These are phyloP conservation scores for Onychomys arenicola DNA, from an alignment of 2,797 vertebrate genomes.

Conservation along the genomic window DNA sequence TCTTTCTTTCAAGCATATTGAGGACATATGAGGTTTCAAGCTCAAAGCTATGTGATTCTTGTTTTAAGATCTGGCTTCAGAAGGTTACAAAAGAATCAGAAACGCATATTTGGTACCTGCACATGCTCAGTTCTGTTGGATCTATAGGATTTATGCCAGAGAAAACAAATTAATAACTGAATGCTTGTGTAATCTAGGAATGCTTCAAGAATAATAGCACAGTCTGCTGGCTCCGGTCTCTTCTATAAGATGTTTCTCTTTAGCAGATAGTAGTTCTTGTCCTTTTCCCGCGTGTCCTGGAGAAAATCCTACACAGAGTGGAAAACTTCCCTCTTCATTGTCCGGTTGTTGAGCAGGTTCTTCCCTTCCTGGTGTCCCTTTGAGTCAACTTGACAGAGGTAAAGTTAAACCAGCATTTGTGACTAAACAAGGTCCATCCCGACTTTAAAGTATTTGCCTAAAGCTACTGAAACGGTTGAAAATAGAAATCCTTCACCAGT, in stretches of 20 bases:
- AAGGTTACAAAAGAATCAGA: constrained; percentile 57
- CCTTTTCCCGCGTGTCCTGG: background rate
- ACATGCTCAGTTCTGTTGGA: constrained; percentile 37
- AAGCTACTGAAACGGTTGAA: constrained; percentile 3
- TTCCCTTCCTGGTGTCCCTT: background rate
- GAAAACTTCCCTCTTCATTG: background rate
- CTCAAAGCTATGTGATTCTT: background rate
- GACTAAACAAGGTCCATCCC: background rate
- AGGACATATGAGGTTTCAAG: constrained; percentile 5
- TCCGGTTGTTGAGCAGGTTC: background rate
- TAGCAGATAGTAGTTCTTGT: background rate
- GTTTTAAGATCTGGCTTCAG: constrained; percentile 51
- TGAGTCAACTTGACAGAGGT: background rate
- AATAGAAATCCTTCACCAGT: constrained; percentile 5
- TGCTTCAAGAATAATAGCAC: background rate
- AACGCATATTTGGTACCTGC: constrained; percentile 1
- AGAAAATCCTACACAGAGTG: background rate
- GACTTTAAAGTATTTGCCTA: background rate
- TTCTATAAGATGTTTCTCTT: background rate
- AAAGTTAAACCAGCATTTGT: background rate
- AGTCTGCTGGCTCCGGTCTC: background rate
- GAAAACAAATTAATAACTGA: constrained; percentile 51
- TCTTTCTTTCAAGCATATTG: background rate
- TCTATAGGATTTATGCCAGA: constrained; percentile 42
- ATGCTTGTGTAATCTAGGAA: constrained; percentile 36